Evolutionary conservation across 2,113 vertebrate species (phyloP), one percentile per base, ranked within the genome.

Genomic region (Saguinus imperator): DNA sequence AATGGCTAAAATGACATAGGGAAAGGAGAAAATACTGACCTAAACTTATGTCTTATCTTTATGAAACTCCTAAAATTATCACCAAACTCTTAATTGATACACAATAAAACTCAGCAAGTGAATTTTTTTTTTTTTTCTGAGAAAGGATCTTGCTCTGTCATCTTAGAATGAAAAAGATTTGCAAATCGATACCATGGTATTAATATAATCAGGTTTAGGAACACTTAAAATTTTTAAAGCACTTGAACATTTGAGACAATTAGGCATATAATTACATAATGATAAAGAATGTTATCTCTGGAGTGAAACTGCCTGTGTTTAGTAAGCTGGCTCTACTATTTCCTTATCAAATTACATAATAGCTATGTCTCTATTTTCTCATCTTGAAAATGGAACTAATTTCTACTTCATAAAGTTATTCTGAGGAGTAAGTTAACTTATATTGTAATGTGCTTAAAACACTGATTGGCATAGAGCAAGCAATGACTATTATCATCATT

Each of bases 1-100:
- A 97, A 99, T 99, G 95, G 99, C 99, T 99, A 92, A 95, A 98
- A 95, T 2, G 25, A 96, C 37, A 97, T 2, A 95, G 14, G 18
- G 37, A 80, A 91, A 91, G 25, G 2, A 72, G 16, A 8, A 58
- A 58, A 43, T 43, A 20, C 11, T 37, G 2, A 14, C 8, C 50
- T 95, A 73, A 97, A 96, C 1, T 93, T 68, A 94, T 12, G 13
- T 27, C 16, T 87, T 79, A 52, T 72, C 32, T 58, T 52, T 61
- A 96, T 35, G 37, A 89, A 95, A 75, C 29, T 57, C 37, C 75
- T 83, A 83, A 94, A 76, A 48, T 64, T 81, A 95, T 66, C 68
- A 82, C 29, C 45, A 58, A 94, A 76, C 2, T 87, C 43, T 13
- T 66, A 87, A 75, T 37, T 23, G 85, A n/a, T 29, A 87, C 4